Evolutionary conservation across 2,888 invertebrate genomes (phyloP).

Genomic region (Bugulina stolonifera): DNA sequence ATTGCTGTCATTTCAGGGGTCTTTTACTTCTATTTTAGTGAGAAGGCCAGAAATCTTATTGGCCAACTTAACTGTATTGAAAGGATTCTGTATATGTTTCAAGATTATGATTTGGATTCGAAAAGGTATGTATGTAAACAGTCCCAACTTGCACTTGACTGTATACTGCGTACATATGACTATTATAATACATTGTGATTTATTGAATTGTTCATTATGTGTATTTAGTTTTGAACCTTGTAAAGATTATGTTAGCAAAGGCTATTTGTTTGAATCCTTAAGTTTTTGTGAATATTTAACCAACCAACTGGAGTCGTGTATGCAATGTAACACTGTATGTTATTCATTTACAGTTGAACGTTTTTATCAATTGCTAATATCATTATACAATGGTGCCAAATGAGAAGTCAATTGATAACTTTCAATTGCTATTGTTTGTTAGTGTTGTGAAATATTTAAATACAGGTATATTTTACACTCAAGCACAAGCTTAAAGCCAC

Average conservation of each 20-base stretch:
- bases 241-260: too few species aligned
- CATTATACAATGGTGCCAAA: not conserved
- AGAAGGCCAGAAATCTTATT: constrained; percentile 39
- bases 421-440: not conserved
- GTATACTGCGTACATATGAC: too few species aligned
- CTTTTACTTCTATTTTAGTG: constrained; percentile 34
- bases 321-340: not conserved
- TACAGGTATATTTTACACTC: not conserved
- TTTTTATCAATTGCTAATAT: not conserved
- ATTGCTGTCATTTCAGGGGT: not conserved
- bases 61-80: constrained; percentile 47
- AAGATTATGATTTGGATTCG: constrained; percentile 49
- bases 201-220: too few species aligned
- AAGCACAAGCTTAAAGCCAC: too few species aligned
- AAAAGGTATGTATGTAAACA: constrained; percentile 44
- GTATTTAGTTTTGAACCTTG: too few species aligned
- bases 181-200: too few species aligned
- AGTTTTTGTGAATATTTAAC: too few species aligned
- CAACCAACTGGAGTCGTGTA: not conserved
- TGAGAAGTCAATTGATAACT: not conserved
- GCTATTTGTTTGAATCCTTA: too few species aligned
- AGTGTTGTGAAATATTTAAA: not conserved
- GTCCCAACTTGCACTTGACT: too few species aligned
- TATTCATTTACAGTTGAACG: not conserved
- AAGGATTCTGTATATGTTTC: constrained; percentile 44